Conservation (phyloP, 2,113 vertebrate species). For the Vulpes lagopus region DNA sequence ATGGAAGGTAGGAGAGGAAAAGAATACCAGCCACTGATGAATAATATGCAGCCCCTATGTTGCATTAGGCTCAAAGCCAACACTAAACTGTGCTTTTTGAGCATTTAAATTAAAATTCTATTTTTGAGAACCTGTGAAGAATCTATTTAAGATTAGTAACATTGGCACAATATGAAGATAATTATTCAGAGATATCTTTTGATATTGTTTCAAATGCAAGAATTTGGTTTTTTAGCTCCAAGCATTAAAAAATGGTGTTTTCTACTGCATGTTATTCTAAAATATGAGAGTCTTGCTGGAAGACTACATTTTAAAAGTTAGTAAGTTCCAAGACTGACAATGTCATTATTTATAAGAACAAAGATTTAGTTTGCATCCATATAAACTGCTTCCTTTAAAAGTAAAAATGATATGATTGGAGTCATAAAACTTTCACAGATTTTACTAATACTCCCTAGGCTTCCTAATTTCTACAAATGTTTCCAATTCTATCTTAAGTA, state of each 20-base stretch:
- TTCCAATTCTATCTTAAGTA: neutral
- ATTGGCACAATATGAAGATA: neutral
- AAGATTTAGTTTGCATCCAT: neutral
- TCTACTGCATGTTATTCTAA: neutral
- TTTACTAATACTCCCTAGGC: neutral
- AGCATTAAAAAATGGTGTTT: neutral
- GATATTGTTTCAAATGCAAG: constrained; percentile 14
- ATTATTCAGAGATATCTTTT: constrained; percentile 52
- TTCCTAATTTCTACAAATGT: constrained; percentile 22
- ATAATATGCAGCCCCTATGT: neutral
- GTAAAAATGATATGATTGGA: neutral
- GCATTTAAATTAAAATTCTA: constrained; percentile 52
- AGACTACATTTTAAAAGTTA: constrained; percentile 9
- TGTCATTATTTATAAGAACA: constrained; percentile 1
- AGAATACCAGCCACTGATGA: neutral
- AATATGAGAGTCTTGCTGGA: neutral
- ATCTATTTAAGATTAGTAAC: constrained; percentile 52
- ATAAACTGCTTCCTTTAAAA: neutral
- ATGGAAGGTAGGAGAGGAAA: neutral
- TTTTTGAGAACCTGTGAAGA: constrained; percentile 35
- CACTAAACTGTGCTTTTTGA: neutral
- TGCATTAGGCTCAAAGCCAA: neutral
- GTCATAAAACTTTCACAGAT: neutral
- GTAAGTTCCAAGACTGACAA: neutral
- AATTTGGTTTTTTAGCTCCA: neutral